phyloP scores from a whole-genome alignment of 2,888 invertebrate species.

The Tenodera sinensis region DNA sequence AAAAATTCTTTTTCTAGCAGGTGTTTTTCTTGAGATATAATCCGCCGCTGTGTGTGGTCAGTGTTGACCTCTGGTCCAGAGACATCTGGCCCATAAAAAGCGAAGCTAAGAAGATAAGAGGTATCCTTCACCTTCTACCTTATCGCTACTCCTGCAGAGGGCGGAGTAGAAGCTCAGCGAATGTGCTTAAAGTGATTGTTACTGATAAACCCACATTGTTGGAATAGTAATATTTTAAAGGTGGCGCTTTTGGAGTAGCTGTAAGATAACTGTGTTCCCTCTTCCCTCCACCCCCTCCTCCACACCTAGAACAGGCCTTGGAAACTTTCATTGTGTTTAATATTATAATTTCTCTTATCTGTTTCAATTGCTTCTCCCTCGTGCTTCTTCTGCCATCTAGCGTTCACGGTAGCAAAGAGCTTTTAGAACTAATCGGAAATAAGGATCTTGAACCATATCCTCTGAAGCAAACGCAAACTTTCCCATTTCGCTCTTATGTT shows the following conservation, averaged over 20 bases:
- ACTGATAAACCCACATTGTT: conserved; percentile 8
- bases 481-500: background rate
- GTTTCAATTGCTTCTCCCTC: background rate
- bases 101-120: background rate
- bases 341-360: conserved; percentile 18
- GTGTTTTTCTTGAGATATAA: background rate
- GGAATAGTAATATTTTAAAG: conserved; percentile 12
- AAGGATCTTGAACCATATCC: background rate
- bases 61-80: background rate
- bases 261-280: background rate
- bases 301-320: background rate
- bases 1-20: too few species aligned
- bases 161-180: background rate
- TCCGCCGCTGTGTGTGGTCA: background rate
- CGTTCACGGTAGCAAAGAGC: background rate
- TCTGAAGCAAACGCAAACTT: background rate
- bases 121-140: background rate
- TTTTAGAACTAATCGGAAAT: background rate
- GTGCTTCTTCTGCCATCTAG: background rate
- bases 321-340: conserved; percentile 16
- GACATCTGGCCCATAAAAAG: background rate
- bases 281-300: background rate
- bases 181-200: background rate
- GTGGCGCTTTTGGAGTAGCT: conserved; percentile 3
- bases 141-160: background rate